These are phyloP conservation scores for Hydrotaea cyrtoneurina DNA, from an alignment of 2,888 invertebrate species.

Conservation along the genomic window DNA sequence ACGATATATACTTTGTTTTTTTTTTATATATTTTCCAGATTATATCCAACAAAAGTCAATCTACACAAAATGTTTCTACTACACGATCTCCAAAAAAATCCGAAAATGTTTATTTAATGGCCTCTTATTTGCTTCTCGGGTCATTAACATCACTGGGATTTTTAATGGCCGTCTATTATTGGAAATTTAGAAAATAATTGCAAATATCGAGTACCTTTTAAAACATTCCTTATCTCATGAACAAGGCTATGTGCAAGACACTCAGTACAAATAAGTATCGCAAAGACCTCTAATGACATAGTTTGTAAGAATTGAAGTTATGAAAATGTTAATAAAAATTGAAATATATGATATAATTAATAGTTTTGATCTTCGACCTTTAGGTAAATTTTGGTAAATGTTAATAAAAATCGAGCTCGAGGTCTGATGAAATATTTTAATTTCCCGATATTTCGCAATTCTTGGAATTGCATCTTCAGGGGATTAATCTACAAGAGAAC, in stretches of 20 bases:
- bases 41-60: background rate
- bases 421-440: too few species aligned
- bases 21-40: constrained; percentile 47
- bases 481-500: too few species aligned
- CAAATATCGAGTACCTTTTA: constrained; percentile 18
- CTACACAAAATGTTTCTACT: background rate
- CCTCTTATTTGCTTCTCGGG: constrained; percentile 47
- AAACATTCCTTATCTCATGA: background rate
- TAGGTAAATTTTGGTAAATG: too few species aligned
- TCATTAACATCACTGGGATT: constrained; percentile 54
- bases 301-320: constrained; percentile 14
- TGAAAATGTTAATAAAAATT: constrained; percentile 1
- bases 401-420: too few species aligned
- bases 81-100: background rate
- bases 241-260: constrained; percentile 18
- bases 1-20: background rate
- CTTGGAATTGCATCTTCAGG: too few species aligned
- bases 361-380: too few species aligned
- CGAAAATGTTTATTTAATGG: background rate
- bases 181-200: constrained; percentile 54
- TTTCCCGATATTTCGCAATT: too few species aligned
- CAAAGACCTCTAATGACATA: constrained; percentile 38
- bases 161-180: constrained; percentile 49
- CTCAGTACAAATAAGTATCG: constrained; percentile 58
- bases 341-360: background rate